Evolutionary conservation across 1,140 invertebrate species (phyloP), one percentile per base, ranked within the genome.

Genomic region (Caenorhabditis latens): DNA sequence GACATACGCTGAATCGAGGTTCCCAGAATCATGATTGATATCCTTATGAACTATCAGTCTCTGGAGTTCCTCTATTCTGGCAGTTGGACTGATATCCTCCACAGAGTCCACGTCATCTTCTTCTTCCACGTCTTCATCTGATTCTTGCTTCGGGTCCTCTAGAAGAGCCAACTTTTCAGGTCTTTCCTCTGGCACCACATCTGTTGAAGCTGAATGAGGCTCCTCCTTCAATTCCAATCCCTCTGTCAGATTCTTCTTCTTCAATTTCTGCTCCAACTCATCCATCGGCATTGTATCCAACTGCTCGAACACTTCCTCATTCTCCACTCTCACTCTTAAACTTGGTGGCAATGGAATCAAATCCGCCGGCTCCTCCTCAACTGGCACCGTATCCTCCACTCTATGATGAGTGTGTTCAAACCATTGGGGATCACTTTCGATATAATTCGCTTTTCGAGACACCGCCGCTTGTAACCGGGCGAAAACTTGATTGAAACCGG

Each of bases 381-480:
- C 13, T 3, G 16, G 11, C 50, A 53, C 50, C 16, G 4, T 4
- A 53, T 53, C 16, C 16, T 11, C 50, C 50, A 79, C 71, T 43
- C 71, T 50, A 24, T 79, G 71, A 79, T 79, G 71, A 21, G 71
- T 50, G 24, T 79, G n/a, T 46, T 79, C 71, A 14, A 79, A 90
- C 89, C 87, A 88, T 8, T 88, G 48, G 13, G 89, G 85, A 61
- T 92, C 90, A 46, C 50, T n/a, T 57, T 85, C 55, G 8, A 85
- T 86, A 58, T 85, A 63, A 40, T 82, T n/a, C 9, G 83, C 55
- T 87, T 91, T 90, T 42, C 63, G 40, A 9, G 82, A 75, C 7
- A 91, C 85, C 21, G 88, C 88, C 61, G 86, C 83, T 19, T 87
- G 75, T 21, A 91, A 21, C n/a, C 86, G 71, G 16, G 83, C 84